A percentile compares a stretch with the other conserved stretches of the same genome.
Conservation (phyloP, 37 sponge, comb jelly and placozoan genomes). For the Petrosia ficiformis region DNA sequence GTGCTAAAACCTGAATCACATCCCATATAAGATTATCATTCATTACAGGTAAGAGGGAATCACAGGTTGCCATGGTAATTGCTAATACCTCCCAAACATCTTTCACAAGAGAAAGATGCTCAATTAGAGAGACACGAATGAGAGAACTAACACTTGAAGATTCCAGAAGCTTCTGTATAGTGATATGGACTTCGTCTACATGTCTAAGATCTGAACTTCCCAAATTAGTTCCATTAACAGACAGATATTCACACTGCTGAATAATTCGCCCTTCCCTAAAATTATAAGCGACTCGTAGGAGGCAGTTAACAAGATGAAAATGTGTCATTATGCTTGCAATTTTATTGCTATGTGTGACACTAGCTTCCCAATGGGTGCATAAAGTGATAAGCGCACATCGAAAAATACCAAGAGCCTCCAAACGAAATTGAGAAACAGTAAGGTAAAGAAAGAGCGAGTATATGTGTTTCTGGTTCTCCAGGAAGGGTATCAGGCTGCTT, state of each 20-base stretch:
- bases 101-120: conserved; percentile 24
- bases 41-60: conserved; percentile 8
- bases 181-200: conserved; percentile 18
- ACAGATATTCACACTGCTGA: conserved; percentile 27
- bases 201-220: neutral
- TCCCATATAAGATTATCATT: conserved; percentile 38
- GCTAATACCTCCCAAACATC: conserved; percentile 44
- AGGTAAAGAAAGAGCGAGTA: conserved; percentile 51
- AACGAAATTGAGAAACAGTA: conserved; percentile 25
- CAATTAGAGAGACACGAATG: conserved; percentile 11
- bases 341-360: neutral
- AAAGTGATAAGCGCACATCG: conserved; percentile 36
- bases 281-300: conserved; percentile 37
- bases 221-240: neutral
- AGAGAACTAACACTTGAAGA: conserved; percentile 14
- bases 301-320: conserved; percentile 7
- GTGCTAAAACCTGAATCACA: conserved; percentile 24
- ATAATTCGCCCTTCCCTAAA: conserved; percentile 12
- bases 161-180: conserved; percentile 34
- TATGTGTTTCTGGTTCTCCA: conserved; percentile 8
- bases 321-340: neutral
- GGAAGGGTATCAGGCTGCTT: conserved; percentile 21
- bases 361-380: neutral
- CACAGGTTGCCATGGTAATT: neutral
- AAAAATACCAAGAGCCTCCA: conserved; percentile 24